Percentiles rank a stretch among this genome's conserved stretches.
Evolutionary conservation across 2,113 vertebrate genomes (phyloP).

Genomic region (Bufo bufo): DNA sequence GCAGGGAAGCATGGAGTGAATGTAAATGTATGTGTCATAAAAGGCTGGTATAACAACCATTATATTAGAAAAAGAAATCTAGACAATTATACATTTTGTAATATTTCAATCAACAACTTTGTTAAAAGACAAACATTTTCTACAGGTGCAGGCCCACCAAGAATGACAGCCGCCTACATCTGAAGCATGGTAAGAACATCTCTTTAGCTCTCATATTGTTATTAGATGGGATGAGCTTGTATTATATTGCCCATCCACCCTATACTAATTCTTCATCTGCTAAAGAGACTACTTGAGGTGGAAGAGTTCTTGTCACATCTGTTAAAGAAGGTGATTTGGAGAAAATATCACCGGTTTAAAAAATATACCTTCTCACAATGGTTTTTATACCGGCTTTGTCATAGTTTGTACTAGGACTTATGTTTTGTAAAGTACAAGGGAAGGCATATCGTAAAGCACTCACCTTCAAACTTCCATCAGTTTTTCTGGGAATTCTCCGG

Average conservation of each 20-base stretch:
- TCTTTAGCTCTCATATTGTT: conserved; percentile 74
- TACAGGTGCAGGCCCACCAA: conserved; percentile 99
- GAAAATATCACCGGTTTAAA: neutral
- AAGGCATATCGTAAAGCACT: neutral
- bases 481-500: neutral
- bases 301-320: neutral
- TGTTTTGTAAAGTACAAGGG: neutral
- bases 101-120: conserved; percentile 69
- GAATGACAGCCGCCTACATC: conserved; percentile 99
- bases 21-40: neutral
- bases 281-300: conserved; percentile 48
- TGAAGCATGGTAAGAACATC: conserved; percentile 97
- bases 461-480: neutral
- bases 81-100: conserved; percentile 74
- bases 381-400: conserved; percentile 75
- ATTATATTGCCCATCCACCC: conserved; percentile 30
- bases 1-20: neutral
- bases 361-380: conserved; percentile 60
- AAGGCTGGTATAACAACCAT: conserved; percentile 75
- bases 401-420: conserved; percentile 25
- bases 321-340: neutral
- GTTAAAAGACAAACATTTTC: conserved; percentile 93
- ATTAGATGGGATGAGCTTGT: conserved; percentile 52
- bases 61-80: conserved; percentile 5
- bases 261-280: conserved; percentile 15